phyloP scores from a whole-genome alignment of 2,113 vertebrate species.

The Pseudonaja textilis region DNA sequence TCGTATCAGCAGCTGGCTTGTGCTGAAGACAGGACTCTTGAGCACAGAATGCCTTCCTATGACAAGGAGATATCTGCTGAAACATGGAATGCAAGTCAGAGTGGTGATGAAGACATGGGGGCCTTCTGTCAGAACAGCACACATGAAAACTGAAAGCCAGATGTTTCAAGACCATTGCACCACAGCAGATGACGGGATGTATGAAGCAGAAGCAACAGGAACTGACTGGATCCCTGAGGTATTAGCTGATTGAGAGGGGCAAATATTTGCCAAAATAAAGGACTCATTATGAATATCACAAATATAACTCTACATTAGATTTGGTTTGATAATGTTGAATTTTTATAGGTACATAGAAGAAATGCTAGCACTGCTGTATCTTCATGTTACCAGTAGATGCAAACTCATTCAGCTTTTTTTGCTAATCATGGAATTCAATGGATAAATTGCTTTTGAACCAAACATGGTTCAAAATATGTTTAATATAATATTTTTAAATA shows the following conservation, averaged over 20 bases:
- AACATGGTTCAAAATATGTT: constrained; percentile 9
- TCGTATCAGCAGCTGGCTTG: constrained; percentile 36
- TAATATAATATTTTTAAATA: constrained; percentile 42
- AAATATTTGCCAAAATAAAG: neutral
- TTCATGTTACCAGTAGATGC: constrained; percentile 29
- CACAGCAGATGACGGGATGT: fast-evolving
- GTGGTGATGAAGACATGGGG: fast-evolving
- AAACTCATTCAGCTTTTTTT: constrained; percentile 26
- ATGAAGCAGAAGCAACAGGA: fast-evolving
- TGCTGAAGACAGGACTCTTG: constrained; percentile 31
- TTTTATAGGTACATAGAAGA: constrained; percentile 8
- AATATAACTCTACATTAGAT: neutral
- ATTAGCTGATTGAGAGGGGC: neutral
- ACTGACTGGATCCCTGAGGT: fast-evolving
- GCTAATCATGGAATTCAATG: constrained; percentile 28
- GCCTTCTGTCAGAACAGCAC: constrained; percentile 12
- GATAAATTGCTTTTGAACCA: constrained; percentile 40
- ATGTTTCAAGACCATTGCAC: neutral
- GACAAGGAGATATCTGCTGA: fast-evolving
- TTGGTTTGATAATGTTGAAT: constrained; percentile 29
- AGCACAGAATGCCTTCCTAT: neutral
- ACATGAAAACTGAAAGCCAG: fast-evolving
- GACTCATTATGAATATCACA: constrained; percentile 22
- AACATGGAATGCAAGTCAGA: neutral
- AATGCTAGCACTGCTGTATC: neutral